phyloP scores from a whole-genome alignment of 2,797 vertebrate genomes.

The Chelon auratus region DNA sequence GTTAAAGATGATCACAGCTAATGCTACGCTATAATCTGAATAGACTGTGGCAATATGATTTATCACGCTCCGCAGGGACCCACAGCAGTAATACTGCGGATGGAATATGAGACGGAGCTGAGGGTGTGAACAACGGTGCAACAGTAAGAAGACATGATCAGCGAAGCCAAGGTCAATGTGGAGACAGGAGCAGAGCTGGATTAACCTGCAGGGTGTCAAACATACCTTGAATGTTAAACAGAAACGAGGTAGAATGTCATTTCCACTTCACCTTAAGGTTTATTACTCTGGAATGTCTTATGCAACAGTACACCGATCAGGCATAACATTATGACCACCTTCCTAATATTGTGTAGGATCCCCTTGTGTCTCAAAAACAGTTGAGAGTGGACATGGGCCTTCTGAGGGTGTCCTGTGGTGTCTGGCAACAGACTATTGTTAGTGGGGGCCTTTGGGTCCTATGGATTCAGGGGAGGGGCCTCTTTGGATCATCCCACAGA shows the following conservation, averaged over 20 bases:
- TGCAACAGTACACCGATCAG: no score
- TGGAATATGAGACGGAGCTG: slow-evolving; percentile 11
- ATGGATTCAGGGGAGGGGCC: no score
- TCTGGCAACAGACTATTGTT: no score
- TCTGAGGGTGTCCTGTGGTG: no score
- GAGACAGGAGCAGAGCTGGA: slow-evolving; percentile 11
- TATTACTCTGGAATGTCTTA: neutral
- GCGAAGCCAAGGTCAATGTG: slow-evolving; percentile 8
- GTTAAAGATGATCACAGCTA: slow-evolving; percentile 64
- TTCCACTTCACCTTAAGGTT: neutral
- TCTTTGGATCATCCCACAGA: no score
- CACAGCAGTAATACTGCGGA: neutral
- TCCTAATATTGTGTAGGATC: no score
- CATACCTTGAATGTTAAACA: slow-evolving; percentile 3
- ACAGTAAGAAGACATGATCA: neutral
- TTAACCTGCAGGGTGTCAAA: slow-evolving; percentile 8
- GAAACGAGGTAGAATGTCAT: neutral
- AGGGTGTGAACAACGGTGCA: neutral
- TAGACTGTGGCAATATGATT: slow-evolving; percentile 40
- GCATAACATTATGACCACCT: no score
- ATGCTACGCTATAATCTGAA: slow-evolving; percentile 58
- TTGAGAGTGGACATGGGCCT: no score
- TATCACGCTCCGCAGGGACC: slow-evolving; percentile 30
- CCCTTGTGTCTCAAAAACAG: no score
- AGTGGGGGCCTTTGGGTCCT: no score